Evolutionary conservation across 2,113 vertebrate genomes (phyloP).

Genomic region (Amblyopsis rosae): DNA sequence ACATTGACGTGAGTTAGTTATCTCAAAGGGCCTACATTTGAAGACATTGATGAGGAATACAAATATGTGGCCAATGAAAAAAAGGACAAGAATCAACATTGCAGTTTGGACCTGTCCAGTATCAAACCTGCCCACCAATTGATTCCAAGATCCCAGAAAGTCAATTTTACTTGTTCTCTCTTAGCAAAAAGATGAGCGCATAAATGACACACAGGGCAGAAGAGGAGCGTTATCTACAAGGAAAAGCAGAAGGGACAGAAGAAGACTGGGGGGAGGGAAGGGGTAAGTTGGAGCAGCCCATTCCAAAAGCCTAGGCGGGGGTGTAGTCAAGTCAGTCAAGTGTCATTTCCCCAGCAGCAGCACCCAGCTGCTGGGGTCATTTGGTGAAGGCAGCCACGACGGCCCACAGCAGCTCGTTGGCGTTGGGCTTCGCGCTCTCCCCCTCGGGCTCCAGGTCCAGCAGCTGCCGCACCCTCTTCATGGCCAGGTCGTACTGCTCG

Average conservation of each 20-base stretch:
- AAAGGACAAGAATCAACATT: constrained; percentile 9
- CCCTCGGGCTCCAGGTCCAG: constrained; percentile 94
- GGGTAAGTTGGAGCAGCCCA: constrained; percentile 13
- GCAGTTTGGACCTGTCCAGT: constrained; percentile 4
- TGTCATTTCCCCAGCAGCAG: not conserved
- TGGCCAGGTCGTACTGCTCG: constrained; percentile 95
- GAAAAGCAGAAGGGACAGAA: constrained; percentile 2
- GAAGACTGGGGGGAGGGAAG: constrained; percentile 6
- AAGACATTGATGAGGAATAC: not conserved
- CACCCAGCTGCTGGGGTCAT: constrained; percentile 54
- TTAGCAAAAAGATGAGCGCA: constrained; percentile 35
- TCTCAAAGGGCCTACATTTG: not conserved
- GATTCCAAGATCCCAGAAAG: constrained; percentile 19
- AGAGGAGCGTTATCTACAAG: constrained; percentile 39
- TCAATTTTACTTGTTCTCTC: constrained; percentile 29
- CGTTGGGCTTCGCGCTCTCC: constrained; percentile 87
- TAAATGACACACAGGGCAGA: constrained; percentile 25
- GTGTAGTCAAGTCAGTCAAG: constrained; percentile 22
- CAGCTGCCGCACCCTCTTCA: constrained; percentile 92
- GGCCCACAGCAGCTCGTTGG: constrained; percentile 92
- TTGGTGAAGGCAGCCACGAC: constrained; percentile 96
- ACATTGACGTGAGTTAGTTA: constrained; percentile 1
- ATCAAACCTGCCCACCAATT: constrained; percentile 11
- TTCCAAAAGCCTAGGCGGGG: constrained; percentile 36
- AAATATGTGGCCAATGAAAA: constrained; percentile 1